Conservation (phyloP, 2,797 vertebrate genomes). For the Thunnus albacares region DNA sequence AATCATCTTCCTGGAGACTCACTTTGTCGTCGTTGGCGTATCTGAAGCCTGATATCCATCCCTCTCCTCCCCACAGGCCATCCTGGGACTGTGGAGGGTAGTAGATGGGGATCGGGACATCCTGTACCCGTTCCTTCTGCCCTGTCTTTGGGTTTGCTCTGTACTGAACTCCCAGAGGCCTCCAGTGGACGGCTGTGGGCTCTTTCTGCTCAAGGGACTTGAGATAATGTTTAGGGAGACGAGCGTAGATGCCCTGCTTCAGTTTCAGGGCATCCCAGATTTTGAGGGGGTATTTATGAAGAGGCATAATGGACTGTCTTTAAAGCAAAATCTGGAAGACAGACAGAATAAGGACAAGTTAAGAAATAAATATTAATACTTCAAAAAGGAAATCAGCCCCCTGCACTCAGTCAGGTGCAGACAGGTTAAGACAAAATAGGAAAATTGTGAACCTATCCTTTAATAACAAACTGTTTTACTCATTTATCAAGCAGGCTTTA, state of each 20-base stretch:
- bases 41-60: slow-evolving; percentile 90
- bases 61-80: slow-evolving; percentile 96
- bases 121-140: slow-evolving; percentile 90
- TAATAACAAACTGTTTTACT: neutral
- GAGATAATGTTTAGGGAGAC: slow-evolving; percentile 91
- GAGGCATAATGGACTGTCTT: slow-evolving; percentile 84
- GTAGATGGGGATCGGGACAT: slow-evolving; percentile 89
- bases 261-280: slow-evolving; percentile 89
- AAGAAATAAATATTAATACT: neutral
- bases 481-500: neutral
- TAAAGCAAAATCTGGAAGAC: slow-evolving; percentile 38
- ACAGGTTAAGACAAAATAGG: too few species aligned
- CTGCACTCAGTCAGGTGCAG: too few species aligned
- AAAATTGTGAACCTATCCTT: neutral
- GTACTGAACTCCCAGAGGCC: slow-evolving; percentile 86
- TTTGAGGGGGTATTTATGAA: slow-evolving; percentile 88
- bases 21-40: slow-evolving; percentile 94
- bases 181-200: slow-evolving; percentile 91
- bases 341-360: neutral
- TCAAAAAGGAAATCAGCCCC: neutral
- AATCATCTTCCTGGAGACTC: slow-evolving; percentile 35
- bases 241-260: slow-evolving; percentile 89
- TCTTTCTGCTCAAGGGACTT: slow-evolving; percentile 82
- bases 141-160: slow-evolving; percentile 86
- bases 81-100: slow-evolving; percentile 89